These are phyloP conservation scores for Antheraea pernyi DNA, from an alignment of 1,140 invertebrate genomes.

Conservation along the genomic window DNA sequence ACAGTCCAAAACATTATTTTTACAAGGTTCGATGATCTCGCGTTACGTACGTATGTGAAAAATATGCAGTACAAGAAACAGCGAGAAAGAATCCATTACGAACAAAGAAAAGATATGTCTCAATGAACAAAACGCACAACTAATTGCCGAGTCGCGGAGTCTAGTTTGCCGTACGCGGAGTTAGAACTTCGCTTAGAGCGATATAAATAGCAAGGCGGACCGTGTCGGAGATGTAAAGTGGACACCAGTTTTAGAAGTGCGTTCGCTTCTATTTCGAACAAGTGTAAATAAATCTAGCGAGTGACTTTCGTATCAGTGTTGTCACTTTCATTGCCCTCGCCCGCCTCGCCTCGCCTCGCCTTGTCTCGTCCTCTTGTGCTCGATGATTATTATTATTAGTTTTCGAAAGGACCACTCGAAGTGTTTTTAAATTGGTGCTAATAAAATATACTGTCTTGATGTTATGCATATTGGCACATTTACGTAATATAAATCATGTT, in stretches of 20 bases:
- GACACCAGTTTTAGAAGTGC: slow-evolving; percentile 70
- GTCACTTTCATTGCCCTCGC: slow-evolving; percentile 70
- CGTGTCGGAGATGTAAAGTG: slow-evolving; percentile 60
- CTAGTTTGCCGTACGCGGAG: slow-evolving; percentile 69
- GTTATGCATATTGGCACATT: background rate
- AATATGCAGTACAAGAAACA: slow-evolving; percentile 29
- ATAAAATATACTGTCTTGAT: background rate
- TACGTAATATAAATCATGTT: too few relatives aligned
- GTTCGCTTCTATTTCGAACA: slow-evolving; percentile 67
- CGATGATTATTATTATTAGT: background rate
- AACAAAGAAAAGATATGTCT: slow-evolving; percentile 54
- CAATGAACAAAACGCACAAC: slow-evolving; percentile 46
- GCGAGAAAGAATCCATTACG: slow-evolving; percentile 30
- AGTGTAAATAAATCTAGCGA: slow-evolving; percentile 75
- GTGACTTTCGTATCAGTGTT: slow-evolving; percentile 64
- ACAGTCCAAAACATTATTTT: slow-evolving; percentile 37
- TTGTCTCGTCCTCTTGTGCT: slow-evolving; percentile 30
- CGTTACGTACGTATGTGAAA: slow-evolving; percentile 35
- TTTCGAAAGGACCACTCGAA: background rate
- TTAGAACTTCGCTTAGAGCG: slow-evolving; percentile 51
- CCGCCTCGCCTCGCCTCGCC: slow-evolving; percentile 40
- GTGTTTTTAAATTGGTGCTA: background rate
- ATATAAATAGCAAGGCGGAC: slow-evolving; percentile 66
- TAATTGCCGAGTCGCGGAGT: slow-evolving; percentile 52
- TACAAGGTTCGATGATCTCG: slow-evolving; percentile 52